Evolutionary conservation across 2,797 vertebrate species (phyloP).

Genomic region (Cetoscarus ocellatus): DNA sequence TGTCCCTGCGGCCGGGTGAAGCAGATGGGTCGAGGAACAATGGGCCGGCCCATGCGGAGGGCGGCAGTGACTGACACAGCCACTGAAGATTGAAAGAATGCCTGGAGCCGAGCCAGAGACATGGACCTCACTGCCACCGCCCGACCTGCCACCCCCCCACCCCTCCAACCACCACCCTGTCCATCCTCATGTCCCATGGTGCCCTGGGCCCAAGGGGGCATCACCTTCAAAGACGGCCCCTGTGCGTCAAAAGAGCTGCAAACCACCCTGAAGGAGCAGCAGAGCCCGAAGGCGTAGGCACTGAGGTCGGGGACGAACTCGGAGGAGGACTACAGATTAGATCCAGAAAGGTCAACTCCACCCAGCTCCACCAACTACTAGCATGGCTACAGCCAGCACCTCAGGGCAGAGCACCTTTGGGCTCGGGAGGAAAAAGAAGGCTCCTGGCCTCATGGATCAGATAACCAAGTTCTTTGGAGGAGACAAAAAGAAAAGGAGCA

Average conservation of each 20-base stretch:
- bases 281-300: slow-evolving; percentile 75
- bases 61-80: slow-evolving; percentile 95
- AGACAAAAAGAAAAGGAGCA: slow-evolving; percentile 95
- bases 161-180: slow-evolving; percentile 74
- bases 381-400: slow-evolving; percentile 93
- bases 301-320: slow-evolving; percentile 83
- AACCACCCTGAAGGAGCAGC: slow-evolving; percentile 88
- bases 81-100: slow-evolving; percentile 92
- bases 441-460: slow-evolving; percentile 93
- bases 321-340: slow-evolving; percentile 82
- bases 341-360: slow-evolving; percentile 56
- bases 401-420: slow-evolving; percentile 93
- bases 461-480: slow-evolving; percentile 95
- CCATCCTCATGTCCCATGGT: slow-evolving; percentile 93
- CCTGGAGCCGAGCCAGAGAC: slow-evolving; percentile 90
- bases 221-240: slow-evolving; percentile 96
- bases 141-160: slow-evolving; percentile 85
- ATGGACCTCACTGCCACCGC: slow-evolving; percentile 84
- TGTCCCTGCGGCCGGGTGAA: slow-evolving; percentile 82
- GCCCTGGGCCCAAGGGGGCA: slow-evolving; percentile 87
- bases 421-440: slow-evolving; percentile 89
- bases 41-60: slow-evolving; percentile 88
- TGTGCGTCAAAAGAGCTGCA: slow-evolving; percentile 87
- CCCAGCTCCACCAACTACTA: slow-evolving; percentile 54
- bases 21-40: slow-evolving; percentile 94